Evolutionary conservation across 2,888 invertebrate genomes (phyloP), one percentile per base, ranked within the genome.

Genomic region (Coenonympha glycerion): DNA sequence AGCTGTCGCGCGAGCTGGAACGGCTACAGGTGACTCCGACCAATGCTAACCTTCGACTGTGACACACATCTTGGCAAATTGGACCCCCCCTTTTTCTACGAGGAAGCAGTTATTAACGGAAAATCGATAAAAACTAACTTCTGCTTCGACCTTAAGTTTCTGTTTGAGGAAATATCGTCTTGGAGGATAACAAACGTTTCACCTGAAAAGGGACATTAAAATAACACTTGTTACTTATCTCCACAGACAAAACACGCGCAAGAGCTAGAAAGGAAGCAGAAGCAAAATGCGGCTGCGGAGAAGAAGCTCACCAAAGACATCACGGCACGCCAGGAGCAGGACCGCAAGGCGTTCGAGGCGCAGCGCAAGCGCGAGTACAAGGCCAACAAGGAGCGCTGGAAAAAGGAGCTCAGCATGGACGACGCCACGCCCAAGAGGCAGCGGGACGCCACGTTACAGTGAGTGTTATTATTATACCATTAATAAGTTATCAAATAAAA

Each of bases 321-420:
- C 66, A 91, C 92, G 34, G 87, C 92, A 63, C 90, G 95, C 63
- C 98, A 99, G 72, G 97, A 98, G 61, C 92, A 92, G 61, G 98
- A 99, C 73, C 90, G 95, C 58, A 98, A 98, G 66, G 93, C 93
- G 56, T 96, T 97, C 77, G 95, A 95, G 74, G 89, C 93, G 63
- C 95, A 95, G 75, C 96, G 97, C 86, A 97, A 98, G 88, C 95
- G 95, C 79, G 98, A 99, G 85, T 99, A 99, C 88, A 95, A 95
- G 88, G 93, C 94, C 44, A 97, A 95, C 78, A 99, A 98, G 86
- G 99, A 99, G 74, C 88, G 96, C 64, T 96, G 97, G 93, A 99
- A 98, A 92, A 91, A 94, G 66, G 96, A 96, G 73, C 89, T 97
- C 59, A 95, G 95, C 39, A 92, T 95, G 89, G 96, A 96, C 75